A percentile compares a stretch with the other conserved stretches of the same genome.
Conservation (phyloP, 2,113 vertebrate genomes). For the Serinus canaria region DNA sequence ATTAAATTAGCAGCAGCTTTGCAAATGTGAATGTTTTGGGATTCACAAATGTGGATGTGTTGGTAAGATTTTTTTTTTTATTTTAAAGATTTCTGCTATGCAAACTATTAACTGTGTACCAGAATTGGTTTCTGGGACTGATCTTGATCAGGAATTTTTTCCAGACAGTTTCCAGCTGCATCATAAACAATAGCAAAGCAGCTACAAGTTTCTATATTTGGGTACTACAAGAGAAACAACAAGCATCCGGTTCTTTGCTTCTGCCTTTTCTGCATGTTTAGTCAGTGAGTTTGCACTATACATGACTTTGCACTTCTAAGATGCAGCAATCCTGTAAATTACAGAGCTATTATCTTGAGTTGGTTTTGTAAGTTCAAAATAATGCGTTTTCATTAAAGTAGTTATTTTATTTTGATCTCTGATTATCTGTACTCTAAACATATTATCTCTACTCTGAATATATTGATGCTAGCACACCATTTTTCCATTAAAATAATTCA, state of each 20-base stretch:
- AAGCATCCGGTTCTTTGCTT: background rate
- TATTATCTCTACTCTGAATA: background rate
- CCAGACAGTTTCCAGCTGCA: background rate
- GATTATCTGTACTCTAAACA: background rate
- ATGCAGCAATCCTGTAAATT: background rate
- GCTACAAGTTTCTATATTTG: background rate
- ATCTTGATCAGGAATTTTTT: background rate
- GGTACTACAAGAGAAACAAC: background rate
- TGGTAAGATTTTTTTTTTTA: background rate
- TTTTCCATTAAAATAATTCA: background rate
- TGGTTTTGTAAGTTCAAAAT: background rate
- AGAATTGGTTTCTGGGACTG: background rate
- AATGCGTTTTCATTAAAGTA: background rate
- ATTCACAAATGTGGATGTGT: background rate
- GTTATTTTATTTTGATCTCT: background rate
- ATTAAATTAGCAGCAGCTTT: background rate
- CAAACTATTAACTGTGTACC: background rate
- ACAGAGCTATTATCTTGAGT: background rate
- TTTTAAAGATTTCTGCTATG: background rate
- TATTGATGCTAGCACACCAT: accelerated
- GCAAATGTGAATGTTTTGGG: background rate
- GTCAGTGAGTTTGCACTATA: background rate
- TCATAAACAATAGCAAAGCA: background rate
- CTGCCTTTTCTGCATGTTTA: accelerated
- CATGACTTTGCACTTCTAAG: background rate